phyloP scores from a whole-genome alignment of 2,888 invertebrate genomes.

The Aelia acuminata region DNA sequence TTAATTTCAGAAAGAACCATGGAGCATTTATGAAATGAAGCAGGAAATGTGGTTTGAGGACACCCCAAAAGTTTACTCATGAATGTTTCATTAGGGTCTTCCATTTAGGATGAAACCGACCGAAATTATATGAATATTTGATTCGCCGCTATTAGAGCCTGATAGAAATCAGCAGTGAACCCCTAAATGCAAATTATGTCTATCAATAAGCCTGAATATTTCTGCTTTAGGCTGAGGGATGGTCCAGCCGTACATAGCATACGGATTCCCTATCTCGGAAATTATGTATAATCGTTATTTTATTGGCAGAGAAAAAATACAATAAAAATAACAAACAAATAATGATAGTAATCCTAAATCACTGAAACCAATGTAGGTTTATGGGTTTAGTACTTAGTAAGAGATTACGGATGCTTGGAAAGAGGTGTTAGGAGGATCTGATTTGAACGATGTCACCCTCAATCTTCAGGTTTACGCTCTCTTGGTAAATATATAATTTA shows the following conservation, averaged over 20 bases:
- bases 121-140: slow-evolving; percentile 41
- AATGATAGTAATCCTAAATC: too few relatives aligned
- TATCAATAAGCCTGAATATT: slow-evolving; percentile 34
- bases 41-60: slow-evolving; percentile 31
- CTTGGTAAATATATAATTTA: too few relatives aligned
- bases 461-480: too few relatives aligned
- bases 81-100: slow-evolving; percentile 37
- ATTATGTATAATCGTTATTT: background rate
- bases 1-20: background rate
- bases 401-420: too few relatives aligned
- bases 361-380: too few relatives aligned
- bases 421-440: too few relatives aligned
- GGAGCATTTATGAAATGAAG: slow-evolving; percentile 12
- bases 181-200: slow-evolving; percentile 38
- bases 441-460: too few relatives aligned
- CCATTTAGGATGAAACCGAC: slow-evolving; percentile 37
- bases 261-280: background rate
- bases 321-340: too few relatives aligned
- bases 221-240: background rate
- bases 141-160: slow-evolving; percentile 13
- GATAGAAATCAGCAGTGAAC: slow-evolving; percentile 5
- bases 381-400: too few relatives aligned
- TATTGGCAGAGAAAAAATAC: background rate
- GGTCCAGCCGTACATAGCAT: background rate
- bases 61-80: slow-evolving; percentile 37